Conservation (phyloP, 2,888 invertebrate species). For the Fragum whitleyi region DNA sequence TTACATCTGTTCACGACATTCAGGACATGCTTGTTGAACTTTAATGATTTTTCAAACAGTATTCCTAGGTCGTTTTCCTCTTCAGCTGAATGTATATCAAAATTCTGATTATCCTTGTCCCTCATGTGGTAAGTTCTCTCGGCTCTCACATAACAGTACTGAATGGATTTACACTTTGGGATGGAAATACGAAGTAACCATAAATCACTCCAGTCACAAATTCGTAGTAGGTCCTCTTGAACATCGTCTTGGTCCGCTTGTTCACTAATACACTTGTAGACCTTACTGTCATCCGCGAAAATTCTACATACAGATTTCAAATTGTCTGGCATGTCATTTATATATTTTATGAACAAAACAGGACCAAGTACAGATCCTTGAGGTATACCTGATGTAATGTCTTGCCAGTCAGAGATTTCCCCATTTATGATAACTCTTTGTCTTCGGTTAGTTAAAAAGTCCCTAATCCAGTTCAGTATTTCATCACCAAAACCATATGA, state of each 20-base stretch:
- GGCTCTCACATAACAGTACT: no score
- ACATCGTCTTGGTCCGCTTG: constrained; percentile 1
- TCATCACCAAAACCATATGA: neutral
- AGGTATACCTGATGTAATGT: neutral
- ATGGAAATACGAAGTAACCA: neutral
- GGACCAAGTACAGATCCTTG: neutral
- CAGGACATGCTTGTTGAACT: neutral
- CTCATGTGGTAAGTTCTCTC: neutral
- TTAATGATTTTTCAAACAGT: neutral
- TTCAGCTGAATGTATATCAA: neutral
- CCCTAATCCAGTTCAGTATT: no score
- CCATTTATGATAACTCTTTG: no score
- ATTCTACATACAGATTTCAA: constrained; percentile 13
- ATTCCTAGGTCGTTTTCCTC: constrained; percentile 7
- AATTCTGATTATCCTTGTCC: neutral
- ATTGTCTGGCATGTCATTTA: constrained; percentile 23
- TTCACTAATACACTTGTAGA: constrained; percentile 1
- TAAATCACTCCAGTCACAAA: neutral
- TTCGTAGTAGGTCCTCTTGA: neutral
- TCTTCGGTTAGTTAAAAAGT: no score
- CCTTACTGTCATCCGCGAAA: constrained; percentile 28
- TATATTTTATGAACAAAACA: constrained; percentile 21
- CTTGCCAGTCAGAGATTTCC: no score
- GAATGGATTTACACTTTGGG: neutral
- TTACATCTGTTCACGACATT: neutral